Percentiles rank a stretch among this genome's conserved stretches.
Evolutionary conservation across 2,888 invertebrate genomes (phyloP).

Genomic region (Vannuccia rotundouncinata): DNA sequence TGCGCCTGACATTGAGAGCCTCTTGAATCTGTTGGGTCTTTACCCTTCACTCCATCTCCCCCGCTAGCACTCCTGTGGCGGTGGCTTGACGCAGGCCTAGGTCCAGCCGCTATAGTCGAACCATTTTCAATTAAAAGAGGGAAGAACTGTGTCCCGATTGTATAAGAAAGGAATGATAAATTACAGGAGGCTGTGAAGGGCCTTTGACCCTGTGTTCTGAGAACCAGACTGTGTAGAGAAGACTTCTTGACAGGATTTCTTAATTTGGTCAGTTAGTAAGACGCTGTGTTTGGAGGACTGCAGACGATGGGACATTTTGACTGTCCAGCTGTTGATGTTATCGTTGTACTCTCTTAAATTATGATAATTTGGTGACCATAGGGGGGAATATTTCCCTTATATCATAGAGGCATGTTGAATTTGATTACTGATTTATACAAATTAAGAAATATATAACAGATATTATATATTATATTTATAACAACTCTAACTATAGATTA

Average conservation of each 20-base stretch:
- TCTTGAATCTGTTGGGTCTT: background rate
- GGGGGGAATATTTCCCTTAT: too few species aligned
- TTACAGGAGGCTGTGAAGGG: background rate
- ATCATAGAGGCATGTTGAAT: too few species aligned
- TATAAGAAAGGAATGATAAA: background rate
- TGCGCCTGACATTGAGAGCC: background rate
- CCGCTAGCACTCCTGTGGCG: background rate
- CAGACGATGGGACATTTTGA: background rate
- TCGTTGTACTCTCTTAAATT: background rate
- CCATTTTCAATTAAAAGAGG: background rate
- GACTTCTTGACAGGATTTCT: background rate
- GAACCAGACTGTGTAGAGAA: background rate
- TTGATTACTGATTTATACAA: too few species aligned
- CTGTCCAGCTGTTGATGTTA: conserved; percentile 20
- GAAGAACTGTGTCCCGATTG: background rate
- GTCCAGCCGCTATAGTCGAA: background rate
- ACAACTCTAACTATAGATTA: too few species aligned
- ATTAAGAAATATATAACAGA: too few species aligned
- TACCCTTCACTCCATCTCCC: background rate
- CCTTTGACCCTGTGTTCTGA: background rate
- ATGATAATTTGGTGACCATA: background rate
- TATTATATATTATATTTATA: too few species aligned
- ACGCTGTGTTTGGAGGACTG: background rate
- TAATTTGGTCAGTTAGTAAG: background rate
- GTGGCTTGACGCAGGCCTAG: background rate